Base-by-base conservation (phyloP, 2,888 invertebrate species). In the Leptopilina drosophilae region DNA sequence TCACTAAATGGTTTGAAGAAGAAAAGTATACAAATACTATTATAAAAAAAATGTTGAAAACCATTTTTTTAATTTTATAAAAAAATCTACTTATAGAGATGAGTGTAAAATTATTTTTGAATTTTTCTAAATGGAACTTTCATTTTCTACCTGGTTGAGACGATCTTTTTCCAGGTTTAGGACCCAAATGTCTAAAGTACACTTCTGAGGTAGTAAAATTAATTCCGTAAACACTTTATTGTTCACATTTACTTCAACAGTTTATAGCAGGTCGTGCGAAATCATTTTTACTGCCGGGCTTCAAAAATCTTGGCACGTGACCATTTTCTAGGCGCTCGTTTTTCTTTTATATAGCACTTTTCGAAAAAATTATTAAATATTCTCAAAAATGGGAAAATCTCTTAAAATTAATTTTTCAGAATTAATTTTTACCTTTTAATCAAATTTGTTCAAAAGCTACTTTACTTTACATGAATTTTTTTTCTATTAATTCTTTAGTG, bases 191-290 rank as follows among this genome's bases (percentile, higher is more conserved):
- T 12, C n/a, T 14, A n/a, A 62, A 62, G 49, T 69, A 20, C 26
- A 26, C 67, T 49, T 49, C 49, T 49, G 12, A 80, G 84, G 87
- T 85, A 88, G 83, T 89, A 89, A 89, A 90, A 89, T 89, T 89
- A 89, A 90, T 89, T 87, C 85, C 82, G 85, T 87, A 89, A 89
- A 89, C 88, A 87, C 56, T 88, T 89, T 88, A 89, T 88, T 90
- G 88, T 90, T 88, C 83, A 67, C 67, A 76, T 83, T 83, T 79
- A 11, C 15, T 20, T 20, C 7, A 20, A 82, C 83, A 56, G 69
- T 89, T 89, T 89, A 90, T 85, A 85, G 83, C 85, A 75, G 85
- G 84, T 87, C 86, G 85, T 87, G 86, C 85, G 87, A 88, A 76
- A 89, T 86, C 85, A 83, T 81, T 86, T 89, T 89, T 89, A 89